A percentile compares a stretch with the other conserved stretches of the same genome.
Evolutionary conservation across 1,140 invertebrate genomes (phyloP).

Genomic region (Gonatopus flavifemur): DNA sequence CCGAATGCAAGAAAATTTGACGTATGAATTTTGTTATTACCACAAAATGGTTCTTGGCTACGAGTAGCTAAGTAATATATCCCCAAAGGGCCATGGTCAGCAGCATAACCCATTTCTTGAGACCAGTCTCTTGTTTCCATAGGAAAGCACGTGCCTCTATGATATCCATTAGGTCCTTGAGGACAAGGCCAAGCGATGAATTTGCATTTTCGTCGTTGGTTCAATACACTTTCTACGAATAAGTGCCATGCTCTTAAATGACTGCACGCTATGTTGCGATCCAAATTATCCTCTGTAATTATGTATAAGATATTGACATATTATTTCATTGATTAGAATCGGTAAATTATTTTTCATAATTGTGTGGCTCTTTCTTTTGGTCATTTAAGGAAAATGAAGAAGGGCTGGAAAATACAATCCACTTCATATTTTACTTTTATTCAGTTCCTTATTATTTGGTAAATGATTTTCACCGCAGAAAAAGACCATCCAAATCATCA

Average conservation of each 20-base stretch:
- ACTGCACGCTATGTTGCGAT: constrained; percentile 68
- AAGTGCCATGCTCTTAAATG: constrained; percentile 72
- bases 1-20: background rate
- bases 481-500: no score
- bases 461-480: no score
- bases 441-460: no score
- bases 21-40: constrained; percentile 36
- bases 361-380: background rate
- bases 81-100: constrained; percentile 46
- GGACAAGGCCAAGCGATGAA: constrained; percentile 57
- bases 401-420: no score
- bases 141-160: constrained; percentile 56
- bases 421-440: no score
- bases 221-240: constrained; percentile 69
- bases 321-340: no score
- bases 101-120: constrained; percentile 52
- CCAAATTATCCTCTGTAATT: constrained; percentile 41
- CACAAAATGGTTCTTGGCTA: constrained; percentile 55
- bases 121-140: constrained; percentile 38
- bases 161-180: constrained; percentile 45
- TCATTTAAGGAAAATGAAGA: no score
- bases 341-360: no score
- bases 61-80: constrained; percentile 55
- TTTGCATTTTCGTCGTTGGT: constrained; percentile 52
- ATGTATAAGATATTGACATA: no score